phyloP scores from a whole-genome alignment of 2,797 vertebrate genomes.

The Melanotaenia pygmaea region DNA sequence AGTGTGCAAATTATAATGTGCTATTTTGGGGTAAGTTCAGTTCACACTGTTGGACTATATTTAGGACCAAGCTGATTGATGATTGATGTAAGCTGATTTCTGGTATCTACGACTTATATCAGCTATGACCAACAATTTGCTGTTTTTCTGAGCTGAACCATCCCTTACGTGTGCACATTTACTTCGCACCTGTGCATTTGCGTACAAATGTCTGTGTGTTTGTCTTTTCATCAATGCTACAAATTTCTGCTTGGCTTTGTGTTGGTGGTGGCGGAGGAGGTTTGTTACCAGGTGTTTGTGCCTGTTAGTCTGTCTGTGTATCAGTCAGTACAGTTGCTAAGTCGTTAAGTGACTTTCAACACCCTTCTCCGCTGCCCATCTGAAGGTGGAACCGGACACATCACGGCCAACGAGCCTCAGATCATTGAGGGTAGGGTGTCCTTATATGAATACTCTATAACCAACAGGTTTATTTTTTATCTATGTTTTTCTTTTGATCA shows the following conservation, averaged over 20 bases:
- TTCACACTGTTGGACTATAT: conserved; percentile 1
- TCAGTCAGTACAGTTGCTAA: conserved; percentile 60
- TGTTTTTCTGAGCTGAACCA: conserved; percentile 16
- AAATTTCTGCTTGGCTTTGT: conserved; percentile 43
- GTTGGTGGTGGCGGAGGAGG: conserved; percentile 63
- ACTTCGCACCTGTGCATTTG: conserved; percentile 16
- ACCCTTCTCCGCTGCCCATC: conserved; percentile 64
- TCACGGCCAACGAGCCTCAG: conserved; percentile 60
- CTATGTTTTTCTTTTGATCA: conserved; percentile 23
- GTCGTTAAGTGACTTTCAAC: conserved; percentile 73
- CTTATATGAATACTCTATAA: conserved; percentile 35
- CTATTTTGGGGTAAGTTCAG: conserved; percentile 9
- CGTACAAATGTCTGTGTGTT: conserved; percentile 24
- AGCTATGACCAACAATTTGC: conserved; percentile 13
- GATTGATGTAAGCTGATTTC: conserved; percentile 23
- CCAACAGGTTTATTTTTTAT: conserved; percentile 38
- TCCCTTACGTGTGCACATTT: conserved; percentile 8
- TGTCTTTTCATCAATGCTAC: conserved; percentile 22
- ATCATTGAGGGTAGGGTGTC: conserved; percentile 81
- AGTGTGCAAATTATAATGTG: conserved; percentile 26
- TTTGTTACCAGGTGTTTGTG: conserved; percentile 51
- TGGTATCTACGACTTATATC: conserved; percentile 26
- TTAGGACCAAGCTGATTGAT: conserved; percentile 13
- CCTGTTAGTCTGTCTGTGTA: conserved; percentile 63
- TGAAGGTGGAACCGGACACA: conserved; percentile 69